Conservation (phyloP, 2,113 vertebrate species). For the Muscicapa adusta region DNA sequence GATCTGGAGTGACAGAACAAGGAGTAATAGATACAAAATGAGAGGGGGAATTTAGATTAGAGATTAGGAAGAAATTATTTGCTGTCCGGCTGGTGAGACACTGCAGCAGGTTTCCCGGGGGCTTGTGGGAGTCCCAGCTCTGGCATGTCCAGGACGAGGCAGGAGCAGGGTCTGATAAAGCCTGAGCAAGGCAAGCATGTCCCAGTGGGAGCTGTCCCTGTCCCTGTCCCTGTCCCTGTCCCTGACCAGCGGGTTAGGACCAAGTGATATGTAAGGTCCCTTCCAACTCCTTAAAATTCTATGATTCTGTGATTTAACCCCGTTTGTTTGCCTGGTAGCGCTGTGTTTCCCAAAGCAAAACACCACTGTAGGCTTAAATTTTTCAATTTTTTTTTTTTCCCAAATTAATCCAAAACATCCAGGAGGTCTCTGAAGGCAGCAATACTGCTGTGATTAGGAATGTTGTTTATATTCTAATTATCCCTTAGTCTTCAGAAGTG, state of each 20-base stretch:
- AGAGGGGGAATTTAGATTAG: background rate
- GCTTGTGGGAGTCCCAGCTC: accelerated
- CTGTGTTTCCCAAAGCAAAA: background rate
- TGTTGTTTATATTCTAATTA: background rate
- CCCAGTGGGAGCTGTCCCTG: background rate
- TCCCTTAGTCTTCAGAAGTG: background rate
- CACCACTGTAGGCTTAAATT: accelerated
- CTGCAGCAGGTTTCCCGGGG: no score
- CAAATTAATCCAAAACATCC: accelerated
- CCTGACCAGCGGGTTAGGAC: accelerated
- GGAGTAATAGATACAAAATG: background rate
- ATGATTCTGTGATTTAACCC: no score
- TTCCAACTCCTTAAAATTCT: background rate
- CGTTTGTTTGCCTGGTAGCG: accelerated
- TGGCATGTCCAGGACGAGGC: background rate
- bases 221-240: background rate
- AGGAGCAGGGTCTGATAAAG: background rate
- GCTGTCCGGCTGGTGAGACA: background rate
- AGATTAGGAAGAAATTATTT: background rate
- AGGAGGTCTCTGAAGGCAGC: background rate
- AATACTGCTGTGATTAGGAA: accelerated
- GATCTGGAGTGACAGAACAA: background rate
- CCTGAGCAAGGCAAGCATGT: background rate
- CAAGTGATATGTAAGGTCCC: background rate
- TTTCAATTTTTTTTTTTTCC: accelerated